These are phyloP conservation scores for Catharus ustulatus DNA, from an alignment of 2,797 vertebrate genomes.

Conservation along the genomic window DNA sequence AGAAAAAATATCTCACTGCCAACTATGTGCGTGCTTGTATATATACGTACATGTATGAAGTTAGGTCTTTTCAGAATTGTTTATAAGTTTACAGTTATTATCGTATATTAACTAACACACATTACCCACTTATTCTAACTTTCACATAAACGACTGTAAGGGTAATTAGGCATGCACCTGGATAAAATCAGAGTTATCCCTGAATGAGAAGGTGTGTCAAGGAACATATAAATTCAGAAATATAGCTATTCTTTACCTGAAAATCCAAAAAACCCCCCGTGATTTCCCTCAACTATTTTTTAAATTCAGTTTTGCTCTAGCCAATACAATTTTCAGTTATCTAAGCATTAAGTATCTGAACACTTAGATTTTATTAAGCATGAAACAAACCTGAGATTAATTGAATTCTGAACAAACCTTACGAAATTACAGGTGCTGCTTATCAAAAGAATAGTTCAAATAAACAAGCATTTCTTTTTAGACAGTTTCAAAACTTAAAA, in stretches of 20 bases:
- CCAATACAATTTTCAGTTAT: background rate
- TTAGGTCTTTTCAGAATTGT: background rate
- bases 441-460: conserved; percentile 20
- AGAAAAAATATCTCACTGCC: background rate
- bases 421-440: conserved; percentile 44
- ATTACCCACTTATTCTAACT: background rate
- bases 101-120: background rate
- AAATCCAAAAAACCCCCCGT: background rate
- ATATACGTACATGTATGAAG: too few species aligned
- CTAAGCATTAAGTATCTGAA: background rate
- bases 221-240: background rate
- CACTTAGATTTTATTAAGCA: background rate
- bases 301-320: background rate
- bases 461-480: conserved; percentile 64
- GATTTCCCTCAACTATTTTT: background rate
- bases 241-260: background rate
- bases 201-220: background rate
- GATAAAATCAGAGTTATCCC: background rate
- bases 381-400: conserved; percentile 19
- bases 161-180: background rate
- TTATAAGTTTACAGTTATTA: background rate
- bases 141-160: background rate
- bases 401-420: background rate
- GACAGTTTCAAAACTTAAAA: conserved; percentile 25
- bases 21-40: background rate